Percentiles rank a stretch among this genome's conserved stretches.
Evolutionary conservation across 2,888 invertebrate genomes (phyloP).

Genomic region (Ophioninae sp.): DNA sequence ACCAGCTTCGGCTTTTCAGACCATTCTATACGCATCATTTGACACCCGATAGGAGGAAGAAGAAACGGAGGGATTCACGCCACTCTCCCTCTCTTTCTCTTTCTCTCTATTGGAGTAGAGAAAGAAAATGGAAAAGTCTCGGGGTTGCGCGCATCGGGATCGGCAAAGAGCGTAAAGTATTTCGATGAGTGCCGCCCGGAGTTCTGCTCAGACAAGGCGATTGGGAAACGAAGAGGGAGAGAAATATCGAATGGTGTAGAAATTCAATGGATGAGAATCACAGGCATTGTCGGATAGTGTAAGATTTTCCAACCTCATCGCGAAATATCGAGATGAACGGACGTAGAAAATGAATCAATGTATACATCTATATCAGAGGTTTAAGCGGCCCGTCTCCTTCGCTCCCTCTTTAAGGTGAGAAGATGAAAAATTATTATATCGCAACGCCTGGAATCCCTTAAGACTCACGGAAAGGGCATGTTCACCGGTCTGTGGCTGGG

Average conservation of each 20-base stretch:
- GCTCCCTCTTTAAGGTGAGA: constrained; percentile 56
- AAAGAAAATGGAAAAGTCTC: constrained; percentile 49
- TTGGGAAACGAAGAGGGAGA: constrained; percentile 35
- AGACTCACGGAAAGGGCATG: constrained; percentile 64
- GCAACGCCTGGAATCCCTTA: constrained; percentile 70
- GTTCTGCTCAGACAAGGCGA: constrained; percentile 55
- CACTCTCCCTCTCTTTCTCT: neutral
- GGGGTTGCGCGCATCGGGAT: constrained; percentile 36
- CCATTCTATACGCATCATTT: constrained; percentile 79
- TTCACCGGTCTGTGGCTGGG: constrained; percentile 35
- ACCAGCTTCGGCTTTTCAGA: constrained; percentile 72
- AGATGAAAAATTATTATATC: constrained; percentile 75
- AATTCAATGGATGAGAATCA: constrained; percentile 79
- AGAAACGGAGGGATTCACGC: constrained; percentile 59
- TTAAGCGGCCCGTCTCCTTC: constrained; percentile 22
- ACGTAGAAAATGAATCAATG: constrained; percentile 73
- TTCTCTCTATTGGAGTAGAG: neutral
- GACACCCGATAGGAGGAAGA: constrained; percentile 76
- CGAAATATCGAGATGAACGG: constrained; percentile 60
- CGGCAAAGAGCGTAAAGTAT: constrained; percentile 44
- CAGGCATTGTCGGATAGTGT: constrained; percentile 73
- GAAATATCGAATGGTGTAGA: constrained; percentile 61
- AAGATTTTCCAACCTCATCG: constrained; percentile 34
- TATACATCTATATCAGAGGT: neutral
- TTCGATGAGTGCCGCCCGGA: constrained; percentile 45